These are phyloP conservation scores for Myanophis thanlyinensis DNA, from an alignment of 2,113 vertebrate species.

Conservation along the genomic window DNA sequence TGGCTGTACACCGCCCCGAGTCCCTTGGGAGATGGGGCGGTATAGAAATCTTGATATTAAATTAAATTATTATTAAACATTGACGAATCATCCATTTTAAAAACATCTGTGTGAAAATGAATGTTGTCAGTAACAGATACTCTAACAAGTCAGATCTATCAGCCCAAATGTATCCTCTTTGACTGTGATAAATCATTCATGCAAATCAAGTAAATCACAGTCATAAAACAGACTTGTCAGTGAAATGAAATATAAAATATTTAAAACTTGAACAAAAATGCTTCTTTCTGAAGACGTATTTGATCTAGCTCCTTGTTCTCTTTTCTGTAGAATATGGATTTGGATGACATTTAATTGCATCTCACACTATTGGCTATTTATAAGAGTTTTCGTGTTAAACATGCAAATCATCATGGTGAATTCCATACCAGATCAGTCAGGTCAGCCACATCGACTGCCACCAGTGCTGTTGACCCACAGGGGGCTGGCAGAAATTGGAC, in stretches of 20 bases:
- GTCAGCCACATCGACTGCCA: too few relatives aligned
- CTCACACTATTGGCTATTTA: background rate
- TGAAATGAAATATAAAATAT: background rate
- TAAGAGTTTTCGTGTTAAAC: background rate
- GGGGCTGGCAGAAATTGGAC: too few relatives aligned
- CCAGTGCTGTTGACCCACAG: too few relatives aligned
- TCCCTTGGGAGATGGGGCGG: too few relatives aligned
- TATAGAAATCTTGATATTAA: too few relatives aligned
- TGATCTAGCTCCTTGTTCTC: background rate
- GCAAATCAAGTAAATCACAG: background rate
- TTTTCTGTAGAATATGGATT: background rate
- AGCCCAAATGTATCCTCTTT: background rate
- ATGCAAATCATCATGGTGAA: too few relatives aligned
- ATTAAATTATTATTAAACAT: too few relatives aligned
- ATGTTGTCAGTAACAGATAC: background rate
- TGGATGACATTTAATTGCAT: background rate
- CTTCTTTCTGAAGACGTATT: background rate
- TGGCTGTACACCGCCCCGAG: too few relatives aligned
- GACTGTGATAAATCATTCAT: background rate
- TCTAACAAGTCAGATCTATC: background rate
- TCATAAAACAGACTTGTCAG: background rate
- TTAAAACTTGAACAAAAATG: background rate
- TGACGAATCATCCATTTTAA: background rate
- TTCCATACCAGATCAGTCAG: too few relatives aligned
- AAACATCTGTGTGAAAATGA: background rate